These are phyloP conservation scores for Arctocebus calabarensis DNA, from an alignment of 2,797 vertebrate genomes.

Conservation along the genomic window DNA sequence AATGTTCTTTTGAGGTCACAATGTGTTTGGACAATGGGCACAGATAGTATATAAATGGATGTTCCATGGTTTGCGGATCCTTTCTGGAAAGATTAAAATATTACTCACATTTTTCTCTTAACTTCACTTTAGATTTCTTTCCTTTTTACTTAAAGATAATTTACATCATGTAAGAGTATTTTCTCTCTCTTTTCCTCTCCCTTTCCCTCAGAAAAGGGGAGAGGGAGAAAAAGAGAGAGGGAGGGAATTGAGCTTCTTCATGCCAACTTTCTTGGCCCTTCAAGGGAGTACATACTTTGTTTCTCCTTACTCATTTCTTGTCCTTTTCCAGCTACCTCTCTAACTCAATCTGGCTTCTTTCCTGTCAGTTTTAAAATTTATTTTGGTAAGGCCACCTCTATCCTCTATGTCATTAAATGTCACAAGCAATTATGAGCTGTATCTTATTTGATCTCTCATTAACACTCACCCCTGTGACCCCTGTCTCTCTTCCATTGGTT, in stretches of 20 bases:
- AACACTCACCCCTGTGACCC: neutral
- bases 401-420: neutral
- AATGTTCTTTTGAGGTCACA: slow-evolving; percentile 66
- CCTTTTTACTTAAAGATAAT: slow-evolving; percentile 34
- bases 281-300: neutral
- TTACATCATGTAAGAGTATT: neutral
- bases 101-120: slow-evolving; percentile 49
- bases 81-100: slow-evolving; percentile 70
- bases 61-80: slow-evolving; percentile 65
- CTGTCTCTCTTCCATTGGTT: neutral
- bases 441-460: slow-evolving; percentile 24
- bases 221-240: neutral
- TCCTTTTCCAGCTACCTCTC: neutral
- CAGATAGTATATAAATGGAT: slow-evolving; percentile 61
- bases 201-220: neutral
- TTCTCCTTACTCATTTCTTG: neutral
- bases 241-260: neutral
- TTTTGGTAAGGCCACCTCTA: slow-evolving; percentile 37
- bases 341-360: neutral
- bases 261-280: neutral
- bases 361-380: neutral
- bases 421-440: neutral
- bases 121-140: neutral
- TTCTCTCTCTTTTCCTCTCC: neutral
- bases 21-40: slow-evolving; percentile 12